Percentiles rank a stretch among this genome's conserved stretches.
phyloP scores from a whole-genome alignment of 2,797 vertebrate species.

The Notamacropus eugenii region DNA sequence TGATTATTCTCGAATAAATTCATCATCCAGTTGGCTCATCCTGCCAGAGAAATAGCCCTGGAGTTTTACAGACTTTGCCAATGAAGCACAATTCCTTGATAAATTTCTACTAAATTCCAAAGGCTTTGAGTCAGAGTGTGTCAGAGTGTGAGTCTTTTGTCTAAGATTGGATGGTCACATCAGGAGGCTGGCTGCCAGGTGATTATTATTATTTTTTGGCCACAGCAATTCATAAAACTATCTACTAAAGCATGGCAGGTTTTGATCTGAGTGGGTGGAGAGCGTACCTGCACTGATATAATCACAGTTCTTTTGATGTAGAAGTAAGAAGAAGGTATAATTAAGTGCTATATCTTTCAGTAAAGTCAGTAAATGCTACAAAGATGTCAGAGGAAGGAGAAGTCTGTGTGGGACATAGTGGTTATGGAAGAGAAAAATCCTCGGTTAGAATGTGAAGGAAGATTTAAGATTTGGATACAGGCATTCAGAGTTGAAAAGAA shows the following conservation, averaged over 20 bases:
- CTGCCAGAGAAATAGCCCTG: background rate
- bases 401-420: background rate
- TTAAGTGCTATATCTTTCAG: background rate
- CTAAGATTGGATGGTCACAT: background rate
- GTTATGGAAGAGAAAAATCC: background rate
- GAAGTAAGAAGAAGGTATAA: background rate
- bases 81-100: background rate
- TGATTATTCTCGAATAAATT: background rate
- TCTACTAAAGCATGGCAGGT: background rate
- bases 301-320: background rate
- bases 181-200: background rate
- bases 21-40: background rate
- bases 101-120: background rate
- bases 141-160: background rate
- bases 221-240: background rate
- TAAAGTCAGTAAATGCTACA: background rate
- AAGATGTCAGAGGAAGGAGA: conserved; percentile 25
- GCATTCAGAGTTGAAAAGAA: background rate
- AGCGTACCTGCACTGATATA: background rate
- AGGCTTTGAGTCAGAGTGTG: background rate
- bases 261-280: background rate
- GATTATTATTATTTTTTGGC: background rate
- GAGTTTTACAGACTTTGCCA: background rate
- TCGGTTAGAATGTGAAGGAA: background rate
- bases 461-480: background rate